Evolutionary conservation across 1,140 invertebrate species (phyloP).

Genomic region (Drosophila punjabiensis): DNA sequence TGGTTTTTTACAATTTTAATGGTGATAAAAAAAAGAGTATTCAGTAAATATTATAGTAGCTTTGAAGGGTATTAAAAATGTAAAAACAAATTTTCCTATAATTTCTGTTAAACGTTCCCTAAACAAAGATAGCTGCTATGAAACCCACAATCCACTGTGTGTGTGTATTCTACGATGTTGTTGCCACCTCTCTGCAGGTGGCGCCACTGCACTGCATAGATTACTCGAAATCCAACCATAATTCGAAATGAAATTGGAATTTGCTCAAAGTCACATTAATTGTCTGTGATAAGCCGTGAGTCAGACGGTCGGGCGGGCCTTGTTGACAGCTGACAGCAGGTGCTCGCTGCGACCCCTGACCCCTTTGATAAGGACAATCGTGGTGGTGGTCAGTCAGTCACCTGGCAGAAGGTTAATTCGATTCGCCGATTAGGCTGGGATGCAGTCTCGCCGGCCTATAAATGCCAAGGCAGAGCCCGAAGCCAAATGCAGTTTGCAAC

Average conservation of each 20-base stretch:
- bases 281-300: conserved; percentile 31
- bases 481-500: conserved; percentile 60
- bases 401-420: conserved; percentile 32
- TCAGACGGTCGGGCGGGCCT: neutral
- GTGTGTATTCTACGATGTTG: neutral
- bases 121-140: neutral
- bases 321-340: conserved; percentile 17
- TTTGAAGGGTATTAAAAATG: too few species aligned
- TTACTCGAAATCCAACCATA: neutral
- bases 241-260: conserved; percentile 1
- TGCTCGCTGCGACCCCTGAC: conserved; percentile 26
- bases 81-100: too few species aligned
- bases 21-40: too few species aligned
- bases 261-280: conserved; percentile 20
- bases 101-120: neutral
- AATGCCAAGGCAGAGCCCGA: conserved; percentile 37
- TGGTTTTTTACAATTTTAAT: too few species aligned
- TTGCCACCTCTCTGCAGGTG: neutral
- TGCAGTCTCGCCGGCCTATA: conserved; percentile 40
- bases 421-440: neutral
- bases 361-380: conserved; percentile 56
- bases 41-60: too few species aligned
- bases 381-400: conserved; percentile 38
- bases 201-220: neutral
- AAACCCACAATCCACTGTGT: neutral